phyloP scores from a whole-genome alignment of 2,888 invertebrate genomes.

The Tricholauxania praeusta region DNA sequence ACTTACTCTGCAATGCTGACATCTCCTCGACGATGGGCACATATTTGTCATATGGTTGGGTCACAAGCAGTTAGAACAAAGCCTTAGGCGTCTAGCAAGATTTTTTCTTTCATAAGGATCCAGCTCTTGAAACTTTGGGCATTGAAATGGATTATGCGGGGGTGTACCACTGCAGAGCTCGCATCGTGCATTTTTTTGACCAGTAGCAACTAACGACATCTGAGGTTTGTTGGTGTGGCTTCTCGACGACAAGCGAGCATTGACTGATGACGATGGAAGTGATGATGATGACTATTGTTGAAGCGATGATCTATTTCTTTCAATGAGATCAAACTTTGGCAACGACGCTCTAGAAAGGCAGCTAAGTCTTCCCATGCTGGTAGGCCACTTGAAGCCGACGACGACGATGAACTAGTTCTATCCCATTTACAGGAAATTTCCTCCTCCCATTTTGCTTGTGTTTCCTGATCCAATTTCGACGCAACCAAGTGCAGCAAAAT shows the following conservation, averaged over 20 bases:
- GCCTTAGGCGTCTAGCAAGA: not conserved
- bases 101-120: not conserved
- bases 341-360: conserved; percentile 35
- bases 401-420: not conserved
- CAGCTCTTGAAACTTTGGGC: conserved; percentile 24
- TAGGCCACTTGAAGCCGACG: not conserved
- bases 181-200: conserved; percentile 13
- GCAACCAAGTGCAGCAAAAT: conserved; percentile 37
- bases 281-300: not conserved
- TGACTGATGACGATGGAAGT: not conserved
- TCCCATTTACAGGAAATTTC: conserved; percentile 30
- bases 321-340: conserved; percentile 20
- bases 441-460: conserved; percentile 41
- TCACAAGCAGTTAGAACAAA: conserved; percentile 1
- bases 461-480: conserved; percentile 35
- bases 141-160: conserved; percentile 28
- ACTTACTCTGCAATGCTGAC: conserved; percentile 12
- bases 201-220: not conserved
- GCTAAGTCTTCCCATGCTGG: conserved; percentile 37
- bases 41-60: conserved; percentile 1
- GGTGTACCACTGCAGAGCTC: conserved; percentile 14
- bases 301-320: not conserved
- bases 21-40: conserved; percentile 1
- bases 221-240: conserved; percentile 9
- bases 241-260: not conserved